A percentile compares a stretch with the other conserved stretches of the same genome.
Evolutionary conservation across 2,113 vertebrate genomes (phyloP).

Genomic region (Ophiodon elongatus): DNA sequence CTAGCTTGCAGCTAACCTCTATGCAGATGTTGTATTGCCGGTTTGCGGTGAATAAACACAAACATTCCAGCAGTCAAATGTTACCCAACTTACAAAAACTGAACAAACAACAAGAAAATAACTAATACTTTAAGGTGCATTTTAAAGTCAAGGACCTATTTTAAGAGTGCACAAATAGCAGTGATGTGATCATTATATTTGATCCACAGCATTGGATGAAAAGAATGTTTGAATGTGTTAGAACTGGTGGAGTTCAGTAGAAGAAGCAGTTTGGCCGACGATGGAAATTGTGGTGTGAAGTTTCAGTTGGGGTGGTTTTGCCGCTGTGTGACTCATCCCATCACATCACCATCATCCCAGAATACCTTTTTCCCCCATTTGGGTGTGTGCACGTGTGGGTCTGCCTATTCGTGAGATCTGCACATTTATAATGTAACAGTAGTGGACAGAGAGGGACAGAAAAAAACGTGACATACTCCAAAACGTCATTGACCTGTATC

Average conservation of each 20-base stretch:
- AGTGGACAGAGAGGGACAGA: not conserved
- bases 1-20: not conserved
- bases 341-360: constrained; percentile 10
- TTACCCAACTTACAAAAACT: not conserved
- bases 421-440: constrained; percentile 30
- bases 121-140: no score
- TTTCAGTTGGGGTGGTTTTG: constrained; percentile 3
- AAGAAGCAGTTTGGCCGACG: not conserved
- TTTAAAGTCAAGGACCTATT: not conserved
- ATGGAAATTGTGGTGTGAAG: constrained; percentile 34
- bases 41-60: not conserved
- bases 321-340: constrained; percentile 39
- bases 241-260: not conserved
- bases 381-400: constrained; percentile 21
- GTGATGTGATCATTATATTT: not conserved
- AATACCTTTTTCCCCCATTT: constrained; percentile 9
- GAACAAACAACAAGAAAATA: not conserved
- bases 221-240: constrained; percentile 13
- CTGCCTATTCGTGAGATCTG: constrained; percentile 24
- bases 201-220: constrained; percentile 10
- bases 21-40: not conserved
- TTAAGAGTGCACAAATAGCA: not conserved
- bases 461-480: not conserved
- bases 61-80: not conserved
- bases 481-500: not conserved